Conservation (phyloP, 2,888 invertebrate species). For the Allygus modestus region DNA sequence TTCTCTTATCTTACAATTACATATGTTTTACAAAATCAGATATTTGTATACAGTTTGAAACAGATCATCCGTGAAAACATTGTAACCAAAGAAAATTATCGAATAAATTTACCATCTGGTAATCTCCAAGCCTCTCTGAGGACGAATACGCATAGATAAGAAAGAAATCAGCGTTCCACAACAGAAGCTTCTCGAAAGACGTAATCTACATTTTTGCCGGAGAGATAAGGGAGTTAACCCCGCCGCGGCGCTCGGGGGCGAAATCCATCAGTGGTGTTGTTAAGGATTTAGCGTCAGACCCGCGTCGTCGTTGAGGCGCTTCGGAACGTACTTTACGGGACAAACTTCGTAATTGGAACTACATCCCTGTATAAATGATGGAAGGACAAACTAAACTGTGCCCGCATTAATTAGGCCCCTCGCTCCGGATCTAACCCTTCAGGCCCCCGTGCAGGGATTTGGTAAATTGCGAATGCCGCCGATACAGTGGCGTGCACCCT, state of each 20-base stretch:
- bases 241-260: slow-evolving; percentile 18
- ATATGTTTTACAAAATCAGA: too few relatives aligned
- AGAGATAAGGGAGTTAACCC: slow-evolving; percentile 47
- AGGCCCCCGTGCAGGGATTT: slow-evolving; percentile 12
- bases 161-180: slow-evolving; percentile 3
- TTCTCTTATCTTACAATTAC: too few relatives aligned
- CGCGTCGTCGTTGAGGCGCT: slow-evolving; percentile 14
- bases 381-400: slow-evolving; percentile 39
- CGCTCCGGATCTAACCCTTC: slow-evolving; percentile 25
- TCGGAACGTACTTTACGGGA: slow-evolving; percentile 16
- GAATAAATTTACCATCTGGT: too few relatives aligned
- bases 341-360: slow-evolving; percentile 37
- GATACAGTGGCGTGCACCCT: not conserved
- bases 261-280: slow-evolving; percentile 56
- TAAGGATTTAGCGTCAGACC: slow-evolving; percentile 37
- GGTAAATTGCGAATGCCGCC: slow-evolving; percentile 9
- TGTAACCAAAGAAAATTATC: too few relatives aligned
- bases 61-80: too few relatives aligned
- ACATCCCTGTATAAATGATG: slow-evolving; percentile 42
- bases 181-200: not conserved
- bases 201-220: slow-evolving; percentile 33
- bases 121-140: not conserved
- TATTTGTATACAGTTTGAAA: too few relatives aligned
- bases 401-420: slow-evolving; percentile 31
- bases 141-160: not conserved